phyloP scores from a whole-genome alignment of 1,140 invertebrate genomes.

The Lucilia cuprina region DNA sequence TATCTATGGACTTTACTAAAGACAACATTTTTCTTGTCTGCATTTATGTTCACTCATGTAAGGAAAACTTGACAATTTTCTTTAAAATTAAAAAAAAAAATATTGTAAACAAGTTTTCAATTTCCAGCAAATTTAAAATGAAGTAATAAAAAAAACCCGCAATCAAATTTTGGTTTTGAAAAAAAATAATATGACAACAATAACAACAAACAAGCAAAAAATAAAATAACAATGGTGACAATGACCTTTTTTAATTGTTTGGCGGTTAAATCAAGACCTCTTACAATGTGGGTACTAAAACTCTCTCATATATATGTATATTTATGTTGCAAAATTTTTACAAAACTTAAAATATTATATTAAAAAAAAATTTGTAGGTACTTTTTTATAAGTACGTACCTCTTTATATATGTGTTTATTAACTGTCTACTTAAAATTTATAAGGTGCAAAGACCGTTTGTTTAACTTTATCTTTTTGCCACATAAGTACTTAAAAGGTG shows the following conservation, averaged over 20 bases:
- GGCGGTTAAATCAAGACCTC: not conserved
- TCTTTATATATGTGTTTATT: not conserved
- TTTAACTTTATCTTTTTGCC: not conserved
- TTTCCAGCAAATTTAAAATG: not conserved
- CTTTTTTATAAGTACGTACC: not conserved
- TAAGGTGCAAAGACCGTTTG: constrained; percentile 6
- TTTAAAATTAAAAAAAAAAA: not conserved
- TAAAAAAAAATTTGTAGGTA: not conserved
- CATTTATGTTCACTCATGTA: not conserved
- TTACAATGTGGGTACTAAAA: no score
- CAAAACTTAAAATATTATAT: not conserved
- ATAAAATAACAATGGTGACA: not conserved
- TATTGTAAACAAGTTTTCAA: not conserved
- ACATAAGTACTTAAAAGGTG: not conserved
- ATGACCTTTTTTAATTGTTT: constrained; percentile 12
- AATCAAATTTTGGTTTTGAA: not conserved
- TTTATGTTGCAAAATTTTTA: not conserved
- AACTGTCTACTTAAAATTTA: not conserved
- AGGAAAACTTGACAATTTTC: constrained; percentile 14
- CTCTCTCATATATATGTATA: no score
- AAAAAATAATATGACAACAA: not conserved
- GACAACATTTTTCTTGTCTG: not conserved
- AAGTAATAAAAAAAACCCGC: not conserved
- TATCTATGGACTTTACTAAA: no score
- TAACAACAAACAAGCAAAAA: no score